Evolutionary conservation across 30 jellyfish, hydroid and myxozoan genomes (phyloP), one percentile per base, ranked within the genome.

Genomic region (Nemopilema nomurai): DNA sequence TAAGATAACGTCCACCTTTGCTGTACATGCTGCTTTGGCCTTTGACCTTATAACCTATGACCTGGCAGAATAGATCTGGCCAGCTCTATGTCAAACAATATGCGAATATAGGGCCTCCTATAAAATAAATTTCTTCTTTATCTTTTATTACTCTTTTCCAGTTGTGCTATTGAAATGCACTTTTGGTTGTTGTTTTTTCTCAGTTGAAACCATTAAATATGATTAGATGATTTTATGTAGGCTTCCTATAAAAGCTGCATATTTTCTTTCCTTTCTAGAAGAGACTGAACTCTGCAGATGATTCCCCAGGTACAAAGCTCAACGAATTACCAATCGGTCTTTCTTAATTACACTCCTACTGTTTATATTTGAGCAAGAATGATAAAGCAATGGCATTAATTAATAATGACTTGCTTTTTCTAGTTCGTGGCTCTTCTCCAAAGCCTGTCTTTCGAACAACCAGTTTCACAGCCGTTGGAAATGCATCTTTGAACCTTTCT

Each of bases 371-470:
- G 13, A 41, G 57, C n/a, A n/a, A n/a, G n/a, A n/a, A n/a, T 41
- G 57, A 41, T 41, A 41, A 41, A 6, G 57, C 6, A 41, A 41
- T 41, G 57, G 57, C 57, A 6, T 41, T 41, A 6, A 3, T 41
- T 3, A 19, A 24, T 8, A 32, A 77, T 1, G 87, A 77, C 28
- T 64, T 49, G 0, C n/a, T 16, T 68, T 28, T 1, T 73, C 24
- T 73, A 86, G 97, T 68, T 0, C 73, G 83, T 67, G 93, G 95
- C 0, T 86, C 98, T 1, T 96, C 98, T 67, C 98, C 90, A 53
- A 87, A 87, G 76, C 92, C 98, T n/a, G 96, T 93, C 13, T 93
- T 93, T 80, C 81, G 98, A 32, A 82, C 96, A 18, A 93, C 97
- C 62, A 87, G 67, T 79, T 93, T 93, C 69, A 93, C 90, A 41